Evolutionary conservation across 1,140 invertebrate genomes (phyloP), one percentile per base, ranked within the genome.

Genomic region (Leguminivora glycinivorella): DNA sequence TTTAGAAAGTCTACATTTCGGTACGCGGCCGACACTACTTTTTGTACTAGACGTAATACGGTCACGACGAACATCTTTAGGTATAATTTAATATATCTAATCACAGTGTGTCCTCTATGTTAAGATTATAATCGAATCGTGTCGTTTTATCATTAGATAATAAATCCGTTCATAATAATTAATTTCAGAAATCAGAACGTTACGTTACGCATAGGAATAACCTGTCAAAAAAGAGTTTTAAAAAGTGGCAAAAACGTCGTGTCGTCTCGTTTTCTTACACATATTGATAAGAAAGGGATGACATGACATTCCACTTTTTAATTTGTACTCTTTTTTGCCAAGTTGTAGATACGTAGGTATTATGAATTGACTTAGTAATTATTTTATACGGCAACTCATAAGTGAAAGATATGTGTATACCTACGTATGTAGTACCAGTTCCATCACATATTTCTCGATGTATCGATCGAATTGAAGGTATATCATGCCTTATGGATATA

Each of bases 21-120:
- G 24, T 4, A 29, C 10, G 1, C 7, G 19, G 9, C n/a, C 58
- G n/a, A 14, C 6, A 63, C 58, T 63, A 63, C 25, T 63, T n/a
- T 52, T 63, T 63, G 58, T 63, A 63, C 58, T 63, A 34, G 26
- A 34, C 29, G n/a, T 63, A 29, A 63, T 29, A 63, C 58, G 17
- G 17, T 10, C 19, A 52, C 47, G 22, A 52, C 4, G 17, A 52
- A 52, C 43, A 52, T 52, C 43, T 9, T 52, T 52, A 52, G n/a
- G 6, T 22, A n/a, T 43, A n/a, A 52, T 22, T 1, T 52, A 52
- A 31, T n/a, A 60, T n/a, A 63, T 9, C 4, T 29, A 29, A 63
- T 63, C 58, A 60, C 58, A 63, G 58, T 63, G 25, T 63, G 25
- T 29, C 58, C 26, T 29, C 14, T 24, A 17, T 17, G 7, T 0